Evolutionary conservation across 2,113 vertebrate genomes (phyloP), one percentile per base, ranked within the genome.

Genomic region (Neoarius graeffei): DNA sequence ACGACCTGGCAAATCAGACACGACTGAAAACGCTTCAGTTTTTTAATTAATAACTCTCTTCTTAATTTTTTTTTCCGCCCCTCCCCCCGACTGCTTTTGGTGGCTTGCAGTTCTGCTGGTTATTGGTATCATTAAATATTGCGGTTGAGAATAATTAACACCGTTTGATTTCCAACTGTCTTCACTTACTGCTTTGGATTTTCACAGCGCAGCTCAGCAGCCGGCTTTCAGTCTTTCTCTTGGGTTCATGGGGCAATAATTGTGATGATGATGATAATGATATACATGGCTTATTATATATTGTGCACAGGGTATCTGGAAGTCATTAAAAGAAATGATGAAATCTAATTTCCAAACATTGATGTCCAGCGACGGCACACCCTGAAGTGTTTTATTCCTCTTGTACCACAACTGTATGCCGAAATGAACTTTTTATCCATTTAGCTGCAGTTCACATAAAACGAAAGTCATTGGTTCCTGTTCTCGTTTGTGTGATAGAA

Each of bases 121-220:
- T 89, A 59, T 52, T 93, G 81, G n/a, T 59, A 35, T 87, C 30
- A 73, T 64, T 87, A 71, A 66, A 10, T 60, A 30, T 82, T 25
- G 5, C 20, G 35, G 23, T 82, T 82, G 20, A 62, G 80, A 92
- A 90, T 92, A 90, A 94, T 94, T 95, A 95, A 95, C 93, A 86
- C 86, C 87, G 94, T 71, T 93, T 94, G 88, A 91, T 91, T 89
- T 93, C 84, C 87, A 93, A 77, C 92, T 90, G 81, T 85, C 80
- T 91, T 84, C 30, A 62, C 80, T 91, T 62, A 77, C 88, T 91
- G 90, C 92, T 91, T 92, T 89, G 81, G 90, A 64, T 85, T 88
- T 87, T 77, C 23, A 85, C 67, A 64, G 79, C 7, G 64, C 82
- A 80, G 79, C 50, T 64, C 74, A 50, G 56, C 73, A 84, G 35